Evolutionary conservation across 2,113 vertebrate genomes (phyloP).

Genomic region (Labeo rohita): DNA sequence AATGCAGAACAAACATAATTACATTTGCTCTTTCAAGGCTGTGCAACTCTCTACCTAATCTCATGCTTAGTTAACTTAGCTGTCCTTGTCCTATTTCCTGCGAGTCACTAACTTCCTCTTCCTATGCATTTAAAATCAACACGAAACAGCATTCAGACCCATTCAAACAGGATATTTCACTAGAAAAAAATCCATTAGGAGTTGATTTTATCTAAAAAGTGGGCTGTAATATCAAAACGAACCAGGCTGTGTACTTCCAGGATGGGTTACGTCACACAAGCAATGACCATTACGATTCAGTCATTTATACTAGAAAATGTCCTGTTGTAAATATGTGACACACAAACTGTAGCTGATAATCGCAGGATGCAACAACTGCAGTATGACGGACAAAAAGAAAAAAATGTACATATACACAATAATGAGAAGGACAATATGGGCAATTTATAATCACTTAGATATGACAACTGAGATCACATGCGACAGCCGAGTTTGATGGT

Average conservation of each 20-base stretch:
- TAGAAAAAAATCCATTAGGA: neutral
- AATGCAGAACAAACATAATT: constrained; percentile 23
- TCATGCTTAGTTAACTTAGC: constrained; percentile 25
- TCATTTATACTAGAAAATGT: neutral
- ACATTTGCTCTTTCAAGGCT: constrained; percentile 30
- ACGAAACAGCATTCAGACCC: neutral
- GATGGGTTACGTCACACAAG: neutral
- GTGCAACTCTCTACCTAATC: constrained; percentile 2
- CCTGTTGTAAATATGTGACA: neutral
- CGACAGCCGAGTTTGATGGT: too few species aligned
- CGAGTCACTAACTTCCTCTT: neutral
- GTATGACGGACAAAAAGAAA: neutral
- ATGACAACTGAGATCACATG: too few species aligned
- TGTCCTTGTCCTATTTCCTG: neutral
- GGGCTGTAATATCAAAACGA: neutral
- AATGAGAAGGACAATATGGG: neutral
- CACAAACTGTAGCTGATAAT: constrained; percentile 57
- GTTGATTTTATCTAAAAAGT: neutral
- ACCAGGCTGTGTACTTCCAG: neutral
- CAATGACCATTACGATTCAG: neutral
- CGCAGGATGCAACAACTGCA: neutral
- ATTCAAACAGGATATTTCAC: neutral
- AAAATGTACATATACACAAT: neutral
- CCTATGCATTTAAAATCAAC: neutral
- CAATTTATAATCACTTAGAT: too few species aligned